phyloP scores from a whole-genome alignment of 2,113 vertebrate genomes.

The Gallinago undulata region DNA sequence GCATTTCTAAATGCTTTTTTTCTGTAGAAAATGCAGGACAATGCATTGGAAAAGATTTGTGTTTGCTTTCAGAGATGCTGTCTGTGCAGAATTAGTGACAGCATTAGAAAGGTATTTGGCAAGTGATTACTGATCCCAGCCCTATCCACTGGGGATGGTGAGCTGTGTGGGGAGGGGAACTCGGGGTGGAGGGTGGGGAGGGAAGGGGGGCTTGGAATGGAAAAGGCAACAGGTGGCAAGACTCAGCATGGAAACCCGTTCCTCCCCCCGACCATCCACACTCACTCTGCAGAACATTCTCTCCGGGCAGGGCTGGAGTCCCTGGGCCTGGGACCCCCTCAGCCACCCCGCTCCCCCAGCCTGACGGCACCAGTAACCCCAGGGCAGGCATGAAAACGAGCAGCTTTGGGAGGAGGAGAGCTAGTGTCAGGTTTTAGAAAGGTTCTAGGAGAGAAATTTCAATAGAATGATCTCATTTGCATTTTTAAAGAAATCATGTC shows the following conservation, averaged over 20 bases:
- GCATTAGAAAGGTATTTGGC: conserved; percentile 73
- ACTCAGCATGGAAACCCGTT: conserved; percentile 4
- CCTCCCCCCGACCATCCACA: background rate
- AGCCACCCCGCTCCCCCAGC: rapidly evolving
- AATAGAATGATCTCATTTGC: background rate
- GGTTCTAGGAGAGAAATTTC: background rate
- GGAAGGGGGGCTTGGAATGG: conserved; percentile 47
- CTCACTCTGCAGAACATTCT: background rate
- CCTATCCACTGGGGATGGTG: conserved; percentile 59
- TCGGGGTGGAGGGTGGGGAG: conserved; percentile 18
- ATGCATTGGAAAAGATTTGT: background rate
- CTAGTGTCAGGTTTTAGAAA: background rate
- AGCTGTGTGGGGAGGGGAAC: conserved; percentile 34
- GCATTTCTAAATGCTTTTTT: background rate
- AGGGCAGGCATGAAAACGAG: background rate
- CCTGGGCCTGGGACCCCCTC: background rate
- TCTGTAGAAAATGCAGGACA: background rate
- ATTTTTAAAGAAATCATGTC: background rate
- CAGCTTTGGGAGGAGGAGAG: background rate
- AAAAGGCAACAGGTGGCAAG: conserved; percentile 69
- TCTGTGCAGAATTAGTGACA: conserved; percentile 66
- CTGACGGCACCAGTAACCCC: rapidly evolving
- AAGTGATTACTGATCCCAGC: conserved; percentile 51
- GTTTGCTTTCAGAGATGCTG: conserved; percentile 43
- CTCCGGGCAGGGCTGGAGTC: background rate